Percentiles rank a stretch among this genome's conserved stretches.
Evolutionary conservation across 1,140 invertebrate species (phyloP).

Genomic region (Copidosoma floridanum): DNA sequence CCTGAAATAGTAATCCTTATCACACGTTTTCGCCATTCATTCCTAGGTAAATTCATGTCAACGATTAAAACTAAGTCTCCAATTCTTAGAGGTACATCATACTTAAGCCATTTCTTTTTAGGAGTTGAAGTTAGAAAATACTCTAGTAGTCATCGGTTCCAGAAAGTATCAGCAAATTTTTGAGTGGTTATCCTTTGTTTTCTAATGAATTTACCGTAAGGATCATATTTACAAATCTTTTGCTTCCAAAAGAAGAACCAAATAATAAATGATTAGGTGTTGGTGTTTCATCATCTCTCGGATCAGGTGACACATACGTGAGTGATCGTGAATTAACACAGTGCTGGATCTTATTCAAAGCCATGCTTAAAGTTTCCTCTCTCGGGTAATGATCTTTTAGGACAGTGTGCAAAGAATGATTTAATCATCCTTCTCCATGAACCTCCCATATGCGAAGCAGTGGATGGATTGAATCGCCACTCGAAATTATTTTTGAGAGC

Average conservation of each 20-base stretch:
- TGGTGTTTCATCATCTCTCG: background rate
- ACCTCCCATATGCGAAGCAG: background rate
- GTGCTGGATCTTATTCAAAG: background rate
- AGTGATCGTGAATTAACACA: background rate
- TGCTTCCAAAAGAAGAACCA: background rate
- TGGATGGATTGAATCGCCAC: background rate
- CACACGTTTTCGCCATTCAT: background rate
- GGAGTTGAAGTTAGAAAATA: conserved; percentile 33
- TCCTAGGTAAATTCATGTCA: background rate
- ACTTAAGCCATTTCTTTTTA: conserved; percentile 2
- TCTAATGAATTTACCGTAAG: background rate
- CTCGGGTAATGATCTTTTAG: background rate
- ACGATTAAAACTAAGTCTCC: background rate
- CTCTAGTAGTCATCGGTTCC: conserved; percentile 31
- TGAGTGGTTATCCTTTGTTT: conserved; percentile 1
- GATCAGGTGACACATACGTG: conserved; percentile 3
- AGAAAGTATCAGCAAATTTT: conserved; percentile 30
- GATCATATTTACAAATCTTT: background rate
- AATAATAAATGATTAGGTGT: background rate
- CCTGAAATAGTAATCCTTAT: background rate
- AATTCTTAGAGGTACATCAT: background rate
- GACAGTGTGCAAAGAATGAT: background rate
- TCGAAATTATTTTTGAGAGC: background rate
- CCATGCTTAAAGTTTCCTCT: background rate
- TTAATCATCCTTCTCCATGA: background rate